A percentile compares a stretch with the other conserved stretches of the same genome.
phyloP scores from a whole-genome alignment of 2,888 invertebrate genomes.

The Plebejus melissa region DNA sequence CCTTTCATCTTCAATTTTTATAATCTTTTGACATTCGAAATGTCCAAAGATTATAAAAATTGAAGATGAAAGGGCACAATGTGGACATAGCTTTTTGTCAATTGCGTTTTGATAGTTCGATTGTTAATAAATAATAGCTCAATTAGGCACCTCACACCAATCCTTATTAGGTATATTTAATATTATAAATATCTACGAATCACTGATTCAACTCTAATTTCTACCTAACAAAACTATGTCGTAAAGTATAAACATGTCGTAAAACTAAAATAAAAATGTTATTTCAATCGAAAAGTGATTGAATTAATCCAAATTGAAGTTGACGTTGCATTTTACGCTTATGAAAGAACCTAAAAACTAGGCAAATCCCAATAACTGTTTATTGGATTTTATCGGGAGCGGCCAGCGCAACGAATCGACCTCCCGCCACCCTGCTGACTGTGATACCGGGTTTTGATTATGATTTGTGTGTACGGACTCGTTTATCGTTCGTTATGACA shows the following conservation, averaged over 20 bases:
- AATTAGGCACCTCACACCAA: not conserved
- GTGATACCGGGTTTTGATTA: slow-evolving; percentile 56
- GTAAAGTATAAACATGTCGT: not conserved
- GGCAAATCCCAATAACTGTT: slow-evolving; percentile 43
- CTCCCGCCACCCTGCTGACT: slow-evolving; percentile 59
- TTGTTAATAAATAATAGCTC: not conserved
- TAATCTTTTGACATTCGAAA: no score
- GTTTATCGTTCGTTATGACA: slow-evolving; percentile 17
- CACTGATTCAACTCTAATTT: not conserved
- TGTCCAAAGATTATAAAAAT: no score
- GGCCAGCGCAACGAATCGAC: slow-evolving; percentile 54
- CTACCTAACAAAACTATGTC: not conserved
- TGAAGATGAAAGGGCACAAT: no score
- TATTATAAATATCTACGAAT: not conserved
- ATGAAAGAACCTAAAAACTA: slow-evolving; percentile 40
- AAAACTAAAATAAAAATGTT: not conserved
- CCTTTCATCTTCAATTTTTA: no score
- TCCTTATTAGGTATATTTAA: not conserved
- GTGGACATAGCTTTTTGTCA: not conserved
- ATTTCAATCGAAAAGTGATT: slow-evolving; percentile 34
- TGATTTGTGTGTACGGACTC: slow-evolving; percentile 16
- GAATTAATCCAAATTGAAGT: slow-evolving; percentile 24
- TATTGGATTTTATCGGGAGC: slow-evolving; percentile 74
- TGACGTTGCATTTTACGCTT: slow-evolving; percentile 24
- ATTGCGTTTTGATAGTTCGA: not conserved